Evolutionary conservation across 2,113 vertebrate species (phyloP).

Genomic region (Dipodomys spectabilis): DNA sequence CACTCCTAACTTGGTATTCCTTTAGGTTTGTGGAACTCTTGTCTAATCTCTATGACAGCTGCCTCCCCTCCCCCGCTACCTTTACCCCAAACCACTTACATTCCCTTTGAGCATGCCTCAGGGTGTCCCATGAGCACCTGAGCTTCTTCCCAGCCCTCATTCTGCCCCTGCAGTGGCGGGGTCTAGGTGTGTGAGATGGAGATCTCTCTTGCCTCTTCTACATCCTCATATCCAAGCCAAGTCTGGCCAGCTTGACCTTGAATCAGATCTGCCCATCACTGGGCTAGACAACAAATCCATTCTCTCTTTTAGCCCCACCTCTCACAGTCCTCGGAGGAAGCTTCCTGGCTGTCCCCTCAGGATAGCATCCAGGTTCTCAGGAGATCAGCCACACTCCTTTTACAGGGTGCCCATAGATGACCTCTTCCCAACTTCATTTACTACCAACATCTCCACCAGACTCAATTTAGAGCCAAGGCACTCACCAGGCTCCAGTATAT

Average conservation of each 20-base stretch:
- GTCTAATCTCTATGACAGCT: not conserved
- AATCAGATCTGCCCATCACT: not conserved
- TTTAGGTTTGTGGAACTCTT: not conserved
- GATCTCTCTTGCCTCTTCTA: not conserved
- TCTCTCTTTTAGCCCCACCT: not conserved
- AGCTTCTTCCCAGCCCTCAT: not conserved
- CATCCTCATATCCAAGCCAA: not conserved
- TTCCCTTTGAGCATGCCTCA: not conserved
- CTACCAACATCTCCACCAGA: not conserved
- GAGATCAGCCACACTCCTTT: not conserved
- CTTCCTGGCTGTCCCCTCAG: not conserved
- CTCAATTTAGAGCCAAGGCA: not conserved
- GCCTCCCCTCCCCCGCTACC: not conserved
- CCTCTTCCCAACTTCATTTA: not conserved
- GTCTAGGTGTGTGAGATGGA: not conserved
- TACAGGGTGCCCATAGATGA: not conserved
- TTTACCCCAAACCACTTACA: not conserved
- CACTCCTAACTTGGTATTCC: not conserved
- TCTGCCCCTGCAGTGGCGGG: not conserved
- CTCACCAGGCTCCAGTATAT: not conserved
- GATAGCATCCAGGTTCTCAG: not conserved
- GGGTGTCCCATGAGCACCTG: not conserved
- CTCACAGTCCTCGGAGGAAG: not conserved
- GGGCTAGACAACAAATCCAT: not conserved
- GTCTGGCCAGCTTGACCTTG: not conserved